These are phyloP conservation scores for Syrmaticus mikado DNA, from an alignment of 2,113 vertebrate genomes.

Conservation along the genomic window DNA sequence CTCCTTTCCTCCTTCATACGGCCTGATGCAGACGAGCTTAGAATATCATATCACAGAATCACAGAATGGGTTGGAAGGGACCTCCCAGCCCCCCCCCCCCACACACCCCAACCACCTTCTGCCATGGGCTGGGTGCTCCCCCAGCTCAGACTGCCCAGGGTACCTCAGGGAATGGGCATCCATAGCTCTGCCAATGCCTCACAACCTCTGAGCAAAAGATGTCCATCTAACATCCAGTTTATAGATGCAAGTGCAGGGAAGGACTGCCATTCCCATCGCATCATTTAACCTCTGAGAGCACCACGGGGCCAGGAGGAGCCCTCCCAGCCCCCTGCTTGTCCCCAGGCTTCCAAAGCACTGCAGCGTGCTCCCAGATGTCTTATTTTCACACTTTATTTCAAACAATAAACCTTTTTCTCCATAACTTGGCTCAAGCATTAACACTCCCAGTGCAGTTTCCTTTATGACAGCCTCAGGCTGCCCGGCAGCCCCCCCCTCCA, in stretches of 20 bases:
- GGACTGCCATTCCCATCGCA: neutral
- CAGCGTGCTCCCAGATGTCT: neutral
- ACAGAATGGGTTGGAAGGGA: no score
- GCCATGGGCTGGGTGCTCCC: no score
- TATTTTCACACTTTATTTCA: neutral
- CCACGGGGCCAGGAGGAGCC: neutral
- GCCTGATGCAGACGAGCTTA: no score
- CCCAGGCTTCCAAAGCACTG: neutral
- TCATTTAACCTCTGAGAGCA: neutral
- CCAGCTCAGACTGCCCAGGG: no score
- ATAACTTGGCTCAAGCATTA: neutral
- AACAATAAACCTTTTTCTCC: neutral
- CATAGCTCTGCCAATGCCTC: neutral
- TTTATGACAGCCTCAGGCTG: neutral
- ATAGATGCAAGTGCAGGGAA: accelerated
- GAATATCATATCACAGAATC: no score
- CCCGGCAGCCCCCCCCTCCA: neutral
- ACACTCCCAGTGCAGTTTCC: neutral
- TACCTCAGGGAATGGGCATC: neutral
- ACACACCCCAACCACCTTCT: no score
- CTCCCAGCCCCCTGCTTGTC: neutral
- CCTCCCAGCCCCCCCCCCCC: no score
- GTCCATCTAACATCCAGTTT: neutral
- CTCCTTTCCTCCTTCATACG: neutral
- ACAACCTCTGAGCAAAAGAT: neutral